These are phyloP conservation scores for Huso huso DNA, from an alignment of 2,797 vertebrate species.

Conservation along the genomic window DNA sequence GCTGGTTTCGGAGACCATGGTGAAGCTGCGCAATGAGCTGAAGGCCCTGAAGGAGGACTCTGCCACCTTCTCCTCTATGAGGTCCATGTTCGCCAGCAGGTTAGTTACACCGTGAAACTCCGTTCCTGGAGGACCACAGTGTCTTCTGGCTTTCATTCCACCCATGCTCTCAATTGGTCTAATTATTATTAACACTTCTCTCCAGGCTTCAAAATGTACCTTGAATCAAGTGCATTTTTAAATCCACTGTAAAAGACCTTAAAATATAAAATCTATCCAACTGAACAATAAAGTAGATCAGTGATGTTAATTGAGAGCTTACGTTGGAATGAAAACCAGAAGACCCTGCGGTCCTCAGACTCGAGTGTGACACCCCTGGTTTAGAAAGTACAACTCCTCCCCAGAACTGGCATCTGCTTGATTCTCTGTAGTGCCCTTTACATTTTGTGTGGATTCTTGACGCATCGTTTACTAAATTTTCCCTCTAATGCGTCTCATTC, in stretches of 20 bases:
- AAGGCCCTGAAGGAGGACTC: slow-evolving; percentile 79
- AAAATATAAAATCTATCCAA: neutral
- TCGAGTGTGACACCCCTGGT: neutral
- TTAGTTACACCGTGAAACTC: slow-evolving; percentile 29
- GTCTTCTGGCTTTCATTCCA: too few relatives aligned
- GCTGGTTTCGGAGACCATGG: slow-evolving; percentile 73
- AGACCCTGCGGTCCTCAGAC: too few relatives aligned
- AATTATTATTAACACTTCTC: too few relatives aligned
- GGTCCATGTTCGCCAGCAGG: slow-evolving; percentile 80
- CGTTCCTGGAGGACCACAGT: neutral
- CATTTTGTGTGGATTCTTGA: too few relatives aligned
- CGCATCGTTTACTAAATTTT: too few relatives aligned
- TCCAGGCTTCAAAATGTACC: too few relatives aligned
- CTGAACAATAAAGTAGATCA: neutral
- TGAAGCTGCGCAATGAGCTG: slow-evolving; percentile 74
- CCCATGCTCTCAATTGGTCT: too few relatives aligned
- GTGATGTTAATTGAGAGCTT: too few relatives aligned
- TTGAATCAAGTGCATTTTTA: too few relatives aligned
- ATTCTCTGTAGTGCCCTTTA: neutral
- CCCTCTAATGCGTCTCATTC: too few relatives aligned
- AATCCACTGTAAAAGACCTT: too few relatives aligned
- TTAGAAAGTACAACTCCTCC: neutral
- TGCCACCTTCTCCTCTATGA: slow-evolving; percentile 73
- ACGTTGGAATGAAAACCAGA: too few relatives aligned
- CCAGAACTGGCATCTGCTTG: neutral